Conservation (phyloP, 2,113 vertebrate genomes). For the Gopherus evgoodei region DNA sequence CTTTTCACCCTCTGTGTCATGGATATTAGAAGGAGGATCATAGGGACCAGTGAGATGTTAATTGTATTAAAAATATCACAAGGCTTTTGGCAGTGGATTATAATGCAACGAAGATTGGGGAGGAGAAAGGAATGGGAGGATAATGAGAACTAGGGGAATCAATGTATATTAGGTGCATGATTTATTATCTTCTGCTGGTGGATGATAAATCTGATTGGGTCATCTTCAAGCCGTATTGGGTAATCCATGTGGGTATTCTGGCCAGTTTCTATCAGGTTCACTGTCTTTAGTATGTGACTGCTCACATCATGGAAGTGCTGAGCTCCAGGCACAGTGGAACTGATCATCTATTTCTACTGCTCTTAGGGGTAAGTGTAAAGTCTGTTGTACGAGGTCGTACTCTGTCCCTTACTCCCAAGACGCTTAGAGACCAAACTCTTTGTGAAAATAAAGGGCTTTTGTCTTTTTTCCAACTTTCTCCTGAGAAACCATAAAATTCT, state of each 20-base stretch:
- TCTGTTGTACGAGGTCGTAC: neutral
- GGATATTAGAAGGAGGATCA: neutral
- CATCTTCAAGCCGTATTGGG: neutral
- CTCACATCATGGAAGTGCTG: neutral
- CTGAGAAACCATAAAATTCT: neutral
- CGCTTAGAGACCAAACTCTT: too few relatives aligned
- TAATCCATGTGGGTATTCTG: neutral
- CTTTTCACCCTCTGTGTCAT: neutral
- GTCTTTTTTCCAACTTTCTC: neutral
- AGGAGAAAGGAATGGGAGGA: neutral
- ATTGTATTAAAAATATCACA: rapidly evolving
- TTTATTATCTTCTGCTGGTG: neutral
- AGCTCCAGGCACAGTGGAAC: neutral
- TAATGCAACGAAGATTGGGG: rapidly evolving
- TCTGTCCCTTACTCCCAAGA: neutral
- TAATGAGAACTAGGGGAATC: rapidly evolving
- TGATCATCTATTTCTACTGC: neutral
- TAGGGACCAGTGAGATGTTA: neutral
- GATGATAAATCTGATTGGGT: neutral
- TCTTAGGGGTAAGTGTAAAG: neutral
- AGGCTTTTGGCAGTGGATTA: neutral
- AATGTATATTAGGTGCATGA: rapidly evolving
- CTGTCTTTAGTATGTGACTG: neutral
- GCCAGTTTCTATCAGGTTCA: neutral
- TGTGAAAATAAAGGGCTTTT: neutral